Conservation (phyloP, 2,113 vertebrate genomes). For the Syngnathus floridae region DNA sequence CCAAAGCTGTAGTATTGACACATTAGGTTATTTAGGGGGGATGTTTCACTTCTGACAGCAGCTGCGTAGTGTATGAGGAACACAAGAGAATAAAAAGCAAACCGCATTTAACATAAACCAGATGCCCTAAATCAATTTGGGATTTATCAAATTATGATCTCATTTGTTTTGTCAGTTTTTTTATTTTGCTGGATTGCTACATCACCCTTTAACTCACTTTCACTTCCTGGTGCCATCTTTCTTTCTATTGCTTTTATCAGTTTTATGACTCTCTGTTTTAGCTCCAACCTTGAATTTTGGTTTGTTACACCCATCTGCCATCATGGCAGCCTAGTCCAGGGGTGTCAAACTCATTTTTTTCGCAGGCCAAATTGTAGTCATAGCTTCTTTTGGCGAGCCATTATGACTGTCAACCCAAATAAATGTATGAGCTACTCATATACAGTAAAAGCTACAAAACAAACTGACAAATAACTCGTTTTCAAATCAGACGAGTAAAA, state of each 20-base stretch:
- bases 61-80: not conserved
- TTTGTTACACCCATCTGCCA: not conserved
- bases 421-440: no score
- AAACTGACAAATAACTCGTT: no score
- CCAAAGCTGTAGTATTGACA: not conserved
- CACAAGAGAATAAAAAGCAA: constrained; percentile 15
- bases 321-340: not conserved
- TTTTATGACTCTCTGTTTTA: not conserved
- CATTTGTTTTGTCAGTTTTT: constrained; percentile 27
- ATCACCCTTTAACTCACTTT: not conserved
- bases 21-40: not conserved
- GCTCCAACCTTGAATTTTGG: not conserved
- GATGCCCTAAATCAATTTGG: constrained; percentile 42
- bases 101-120: constrained; percentile 31
- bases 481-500: no score
- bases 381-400: no score
- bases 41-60: constrained; percentile 1
- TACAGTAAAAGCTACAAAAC: no score
- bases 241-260: not conserved
- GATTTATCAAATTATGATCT: constrained; percentile 42
- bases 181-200: not conserved
- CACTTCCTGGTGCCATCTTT: not conserved
- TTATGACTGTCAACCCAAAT: no score
- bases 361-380: no score
- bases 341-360: no score